These are phyloP conservation scores for Melanostoma scalare DNA, from an alignment of 2,888 invertebrate genomes.

Conservation along the genomic window DNA sequence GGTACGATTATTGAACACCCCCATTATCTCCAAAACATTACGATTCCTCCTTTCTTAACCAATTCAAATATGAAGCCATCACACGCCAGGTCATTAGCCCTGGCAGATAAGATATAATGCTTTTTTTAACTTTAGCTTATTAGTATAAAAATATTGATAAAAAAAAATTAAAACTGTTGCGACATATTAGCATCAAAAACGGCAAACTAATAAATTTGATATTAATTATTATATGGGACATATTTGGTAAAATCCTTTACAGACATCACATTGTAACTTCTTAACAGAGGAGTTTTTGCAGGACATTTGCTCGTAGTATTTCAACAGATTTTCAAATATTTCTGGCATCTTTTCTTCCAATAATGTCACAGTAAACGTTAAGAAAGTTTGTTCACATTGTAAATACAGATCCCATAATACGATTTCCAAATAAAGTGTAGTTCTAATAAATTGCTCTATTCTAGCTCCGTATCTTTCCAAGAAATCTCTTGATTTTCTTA, in stretches of 20 bases:
- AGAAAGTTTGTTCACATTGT: not conserved
- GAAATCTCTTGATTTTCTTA: constrained; percentile 33
- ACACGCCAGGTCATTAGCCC: too few species aligned
- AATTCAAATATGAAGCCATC: too few species aligned
- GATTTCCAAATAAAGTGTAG: constrained; percentile 17
- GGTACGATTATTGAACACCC: too few species aligned
- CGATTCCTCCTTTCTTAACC: too few species aligned
- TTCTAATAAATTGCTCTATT: constrained; percentile 25
- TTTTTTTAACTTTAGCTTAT: too few species aligned
- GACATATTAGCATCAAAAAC: too few species aligned
- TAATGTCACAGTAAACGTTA: constrained; percentile 3
- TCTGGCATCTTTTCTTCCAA: not conserved
- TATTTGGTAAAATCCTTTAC: constrained; percentile 44
- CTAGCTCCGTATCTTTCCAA: not conserved
- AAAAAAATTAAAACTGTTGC: too few species aligned
- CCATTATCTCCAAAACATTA: too few species aligned
- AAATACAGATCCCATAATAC: constrained; percentile 50
- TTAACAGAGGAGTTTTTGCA: not conserved
- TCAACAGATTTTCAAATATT: not conserved
- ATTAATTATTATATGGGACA: constrained; percentile 12
- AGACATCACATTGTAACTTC: constrained; percentile 4
- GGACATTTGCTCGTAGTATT: constrained; percentile 30
- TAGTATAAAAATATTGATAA: too few species aligned
- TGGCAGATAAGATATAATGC: too few species aligned
- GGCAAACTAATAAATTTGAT: not conserved